These are phyloP conservation scores for Diarsia mendica DNA, from an alignment of 2,888 invertebrate genomes.

Conservation along the genomic window DNA sequence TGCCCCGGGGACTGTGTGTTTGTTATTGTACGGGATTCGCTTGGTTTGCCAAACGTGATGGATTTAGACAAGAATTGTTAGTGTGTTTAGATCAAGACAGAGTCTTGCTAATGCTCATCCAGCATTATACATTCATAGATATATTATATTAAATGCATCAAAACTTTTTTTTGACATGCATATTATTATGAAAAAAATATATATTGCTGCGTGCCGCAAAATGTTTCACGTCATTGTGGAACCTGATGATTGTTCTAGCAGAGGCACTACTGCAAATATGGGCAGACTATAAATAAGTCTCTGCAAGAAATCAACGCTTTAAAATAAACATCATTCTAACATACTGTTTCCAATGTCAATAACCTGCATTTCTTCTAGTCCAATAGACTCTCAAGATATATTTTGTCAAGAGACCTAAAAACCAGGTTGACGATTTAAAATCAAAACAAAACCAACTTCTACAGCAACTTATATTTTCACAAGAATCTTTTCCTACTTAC, in stretches of 20 bases:
- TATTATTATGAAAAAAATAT: background rate
- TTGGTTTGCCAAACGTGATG: slow-evolving; percentile 37
- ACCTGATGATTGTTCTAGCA: background rate
- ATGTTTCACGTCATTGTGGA: background rate
- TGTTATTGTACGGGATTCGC: slow-evolving; percentile 41
- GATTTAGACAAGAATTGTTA: slow-evolving; percentile 19
- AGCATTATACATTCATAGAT: too few relatives aligned
- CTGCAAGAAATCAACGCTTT: background rate
- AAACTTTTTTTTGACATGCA: background rate
- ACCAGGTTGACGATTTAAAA: background rate
- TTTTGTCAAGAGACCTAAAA: background rate
- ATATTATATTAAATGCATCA: background rate
- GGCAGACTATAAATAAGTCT: background rate
- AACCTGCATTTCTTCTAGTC: background rate
- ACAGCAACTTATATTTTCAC: background rate
- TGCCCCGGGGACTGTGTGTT: slow-evolving; percentile 53
- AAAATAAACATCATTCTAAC: background rate
- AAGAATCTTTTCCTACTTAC: background rate
- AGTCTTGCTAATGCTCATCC: background rate
- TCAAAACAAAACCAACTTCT: background rate
- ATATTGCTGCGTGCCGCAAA: background rate
- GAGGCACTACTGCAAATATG: background rate
- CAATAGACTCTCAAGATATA: background rate
- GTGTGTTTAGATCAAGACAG: background rate
- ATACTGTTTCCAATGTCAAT: background rate